Percentiles rank a stretch among this genome's conserved stretches.
These are phyloP conservation scores for Sebastes hubbsi DNA, from an alignment of 2,797 vertebrate species.

Conservation along the genomic window DNA sequence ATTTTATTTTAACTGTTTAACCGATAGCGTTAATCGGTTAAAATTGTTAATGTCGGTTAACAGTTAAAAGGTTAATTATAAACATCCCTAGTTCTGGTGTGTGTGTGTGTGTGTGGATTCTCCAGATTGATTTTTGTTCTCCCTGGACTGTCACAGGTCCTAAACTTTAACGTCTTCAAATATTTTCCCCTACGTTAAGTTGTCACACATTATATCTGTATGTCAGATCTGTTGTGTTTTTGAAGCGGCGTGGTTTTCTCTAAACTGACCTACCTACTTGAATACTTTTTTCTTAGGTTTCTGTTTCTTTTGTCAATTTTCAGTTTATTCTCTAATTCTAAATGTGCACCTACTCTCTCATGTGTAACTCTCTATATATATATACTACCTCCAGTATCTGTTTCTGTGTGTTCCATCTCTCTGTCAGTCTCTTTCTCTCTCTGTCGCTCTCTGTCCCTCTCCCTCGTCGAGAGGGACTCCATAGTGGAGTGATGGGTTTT, in stretches of 20 bases:
- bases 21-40: no score
- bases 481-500: slow-evolving; percentile 43
- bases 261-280: neutral
- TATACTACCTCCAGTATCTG: slow-evolving; percentile 58
- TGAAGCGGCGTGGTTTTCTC: neutral
- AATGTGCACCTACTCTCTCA: slow-evolving; percentile 42
- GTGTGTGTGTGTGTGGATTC: neutral
- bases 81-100: no score
- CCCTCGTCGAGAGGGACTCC: slow-evolving; percentile 16
- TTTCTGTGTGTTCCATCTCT: slow-evolving; percentile 67
- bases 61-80: no score
- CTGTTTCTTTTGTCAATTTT: slow-evolving; percentile 79
- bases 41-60: no score
- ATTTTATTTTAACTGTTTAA: no score
- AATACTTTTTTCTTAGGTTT: neutral
- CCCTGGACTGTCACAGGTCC: neutral
- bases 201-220: neutral
- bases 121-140: neutral
- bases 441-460: slow-evolving; percentile 30
- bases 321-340: slow-evolving; percentile 51
- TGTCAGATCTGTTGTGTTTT: neutral
- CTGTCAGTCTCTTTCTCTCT: slow-evolving; percentile 40
- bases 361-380: slow-evolving; percentile 26
- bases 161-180: neutral
- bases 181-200: neutral